These are phyloP conservation scores for Toxostoma redivivum DNA, from an alignment of 2,113 vertebrate species.

Conservation along the genomic window DNA sequence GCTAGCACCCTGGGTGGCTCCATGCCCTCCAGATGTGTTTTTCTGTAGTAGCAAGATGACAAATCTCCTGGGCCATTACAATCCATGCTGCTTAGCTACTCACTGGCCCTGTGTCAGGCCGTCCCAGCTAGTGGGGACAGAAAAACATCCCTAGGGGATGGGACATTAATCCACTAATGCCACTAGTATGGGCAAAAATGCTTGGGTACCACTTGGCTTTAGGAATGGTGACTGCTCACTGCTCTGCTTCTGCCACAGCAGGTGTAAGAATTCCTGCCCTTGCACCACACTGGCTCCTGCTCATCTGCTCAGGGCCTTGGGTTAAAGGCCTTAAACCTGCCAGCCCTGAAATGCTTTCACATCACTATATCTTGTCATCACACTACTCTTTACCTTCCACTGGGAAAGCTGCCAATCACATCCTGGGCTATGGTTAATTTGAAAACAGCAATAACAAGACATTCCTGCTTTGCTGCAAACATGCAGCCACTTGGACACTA, in stretches of 20 bases:
- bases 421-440: not conserved
- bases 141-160: not conserved
- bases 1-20: not conserved
- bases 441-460: not conserved
- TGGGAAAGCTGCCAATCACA: not conserved
- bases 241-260: not conserved
- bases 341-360: not conserved
- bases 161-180: not conserved
- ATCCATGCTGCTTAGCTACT: rapidly evolving
- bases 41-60: not conserved
- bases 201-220: not conserved
- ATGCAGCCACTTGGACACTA: not conserved
- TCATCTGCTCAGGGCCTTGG: not conserved
- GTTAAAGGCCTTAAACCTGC: not conserved
- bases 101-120: not conserved
- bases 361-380: not conserved
- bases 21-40: not conserved
- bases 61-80: not conserved
- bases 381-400: not conserved
- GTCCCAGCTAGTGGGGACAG: not conserved
- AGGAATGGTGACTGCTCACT: not conserved
- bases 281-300: not conserved
- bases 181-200: not conserved
- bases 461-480: not conserved
- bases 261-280: not conserved